Evolutionary conservation across 2,888 invertebrate genomes (phyloP), one percentile per base, ranked within the genome.

Genomic region (Dicycla oo): DNA sequence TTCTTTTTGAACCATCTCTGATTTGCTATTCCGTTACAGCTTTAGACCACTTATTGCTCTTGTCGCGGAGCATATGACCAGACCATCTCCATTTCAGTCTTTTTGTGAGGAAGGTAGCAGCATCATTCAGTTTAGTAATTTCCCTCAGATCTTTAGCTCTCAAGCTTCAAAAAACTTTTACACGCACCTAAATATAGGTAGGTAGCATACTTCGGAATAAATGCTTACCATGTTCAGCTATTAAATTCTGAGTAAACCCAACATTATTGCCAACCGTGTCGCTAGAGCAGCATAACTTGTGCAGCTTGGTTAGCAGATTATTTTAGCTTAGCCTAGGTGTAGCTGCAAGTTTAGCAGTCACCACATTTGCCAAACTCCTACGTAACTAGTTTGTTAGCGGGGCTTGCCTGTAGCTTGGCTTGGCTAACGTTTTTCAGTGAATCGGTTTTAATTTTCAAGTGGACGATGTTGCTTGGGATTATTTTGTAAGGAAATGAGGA

Each of bases 261-360:
- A 30, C 65, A 43, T 61, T 61, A 80, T 60, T 64, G 49, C 57
- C 54, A 56, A 54, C 62, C 20, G 34, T 75, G 57, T 63, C 51
- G n/a, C 67, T 65, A 76, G 67, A 76, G 11, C n/a, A 57, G 63
- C 77, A 57, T 76, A 81, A 58, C 65, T 80, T 51, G 57, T 34
- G 56, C 72, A 65, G 81, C 79, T 71, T 68, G 64, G 61, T 65
- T 62, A 45, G 78, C 79, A 77, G 80, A 80, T 81, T 81, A 81
- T 77, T 80, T 71, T 72, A 69, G 80, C 78, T 81, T 77, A 80
- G 78, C 49, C 63, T 1, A 45, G 64, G 64, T 76, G 67, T 77
- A 81, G 72, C 53, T 69, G 68, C 69, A 68, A 80, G 67, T 80
- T 81, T 73, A 77, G 81, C 73, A 80, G 66, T 81, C 80, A 78